Evolutionary conservation across 2,797 vertebrate species (phyloP).

Genomic region (Florisuga fusca): DNA sequence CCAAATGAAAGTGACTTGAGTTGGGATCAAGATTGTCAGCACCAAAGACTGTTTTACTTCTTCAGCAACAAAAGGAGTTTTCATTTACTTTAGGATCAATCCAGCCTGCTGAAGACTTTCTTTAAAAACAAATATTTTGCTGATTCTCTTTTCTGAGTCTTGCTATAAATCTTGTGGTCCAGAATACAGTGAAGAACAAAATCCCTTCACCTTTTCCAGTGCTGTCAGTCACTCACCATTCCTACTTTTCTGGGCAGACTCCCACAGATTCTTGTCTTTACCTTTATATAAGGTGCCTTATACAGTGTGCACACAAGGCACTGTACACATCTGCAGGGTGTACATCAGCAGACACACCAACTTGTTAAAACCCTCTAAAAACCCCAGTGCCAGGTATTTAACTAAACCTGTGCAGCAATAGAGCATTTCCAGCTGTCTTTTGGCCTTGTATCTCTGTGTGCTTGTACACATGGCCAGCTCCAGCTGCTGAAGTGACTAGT

Average conservation of each 20-base stretch:
- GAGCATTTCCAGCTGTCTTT: neutral
- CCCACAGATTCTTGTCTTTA: neutral
- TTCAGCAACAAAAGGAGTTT: neutral
- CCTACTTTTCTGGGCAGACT: neutral
- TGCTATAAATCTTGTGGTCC: neutral
- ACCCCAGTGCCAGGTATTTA: neutral
- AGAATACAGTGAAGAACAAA: neutral
- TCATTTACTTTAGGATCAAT: neutral
- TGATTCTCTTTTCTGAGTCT: neutral
- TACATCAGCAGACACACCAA: neutral
- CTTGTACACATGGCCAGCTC: neutral
- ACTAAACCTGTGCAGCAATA: neutral
- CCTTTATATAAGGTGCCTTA: neutral
- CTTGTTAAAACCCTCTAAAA: neutral
- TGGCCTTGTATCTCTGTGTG: constrained; percentile 22
- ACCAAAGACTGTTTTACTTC: neutral
- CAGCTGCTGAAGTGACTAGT: constrained; percentile 31
- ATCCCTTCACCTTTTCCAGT: neutral
- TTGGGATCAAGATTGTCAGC: neutral
- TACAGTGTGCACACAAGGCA: neutral
- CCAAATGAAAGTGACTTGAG: neutral
- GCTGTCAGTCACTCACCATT: neutral
- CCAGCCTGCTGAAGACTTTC: neutral
- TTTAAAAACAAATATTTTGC: neutral
- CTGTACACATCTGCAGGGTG: neutral